phyloP scores from a whole-genome alignment of 1,140 invertebrate genomes.

The Drosophila watanabei region DNA sequence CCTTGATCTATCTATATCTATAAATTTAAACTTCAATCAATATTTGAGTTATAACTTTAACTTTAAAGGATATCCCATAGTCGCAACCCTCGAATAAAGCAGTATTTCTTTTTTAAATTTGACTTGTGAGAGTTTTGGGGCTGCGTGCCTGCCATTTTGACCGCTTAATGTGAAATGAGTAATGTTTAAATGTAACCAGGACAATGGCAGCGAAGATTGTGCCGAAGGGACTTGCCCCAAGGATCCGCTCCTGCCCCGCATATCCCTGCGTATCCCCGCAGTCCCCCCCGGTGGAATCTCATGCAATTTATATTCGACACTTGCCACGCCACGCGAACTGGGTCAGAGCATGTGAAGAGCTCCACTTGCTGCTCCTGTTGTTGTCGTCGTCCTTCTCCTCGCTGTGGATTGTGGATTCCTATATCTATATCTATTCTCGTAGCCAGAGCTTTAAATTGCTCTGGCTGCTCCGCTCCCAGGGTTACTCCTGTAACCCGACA shows the following conservation, averaged over 20 bases:
- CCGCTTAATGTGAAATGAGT: conserved; percentile 81
- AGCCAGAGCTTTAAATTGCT: conserved; percentile 44
- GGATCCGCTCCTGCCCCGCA: neutral
- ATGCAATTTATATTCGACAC: conserved; percentile 79
- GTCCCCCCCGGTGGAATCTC: conserved; percentile 18
- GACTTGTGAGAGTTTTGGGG: conserved; percentile 35
- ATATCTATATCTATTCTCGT: conserved; percentile 13
- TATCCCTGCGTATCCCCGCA: neutral
- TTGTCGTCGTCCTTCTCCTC: conserved; percentile 19
- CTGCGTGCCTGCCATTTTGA: conserved; percentile 53
- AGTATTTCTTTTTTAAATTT: conserved; percentile 51
- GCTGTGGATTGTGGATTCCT: conserved; percentile 6
- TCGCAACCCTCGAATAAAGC: neutral
- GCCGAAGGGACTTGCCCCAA: conserved; percentile 42
- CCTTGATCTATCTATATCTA: too few relatives aligned
- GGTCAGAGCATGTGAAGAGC: conserved; percentile 73
- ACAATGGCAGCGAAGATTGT: conserved; percentile 64
- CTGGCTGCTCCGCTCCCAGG: neutral
- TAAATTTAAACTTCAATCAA: too few relatives aligned
- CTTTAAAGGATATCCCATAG: neutral
- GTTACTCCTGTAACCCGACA: conserved; percentile 17
- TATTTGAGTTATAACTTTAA: too few relatives aligned
- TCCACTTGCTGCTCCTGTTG: conserved; percentile 26
- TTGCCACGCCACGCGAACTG: conserved; percentile 63
- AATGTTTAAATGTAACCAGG: conserved; percentile 82